phyloP scores from a whole-genome alignment of 2,113 vertebrate species.

The Dicentrarchus labrax region DNA sequence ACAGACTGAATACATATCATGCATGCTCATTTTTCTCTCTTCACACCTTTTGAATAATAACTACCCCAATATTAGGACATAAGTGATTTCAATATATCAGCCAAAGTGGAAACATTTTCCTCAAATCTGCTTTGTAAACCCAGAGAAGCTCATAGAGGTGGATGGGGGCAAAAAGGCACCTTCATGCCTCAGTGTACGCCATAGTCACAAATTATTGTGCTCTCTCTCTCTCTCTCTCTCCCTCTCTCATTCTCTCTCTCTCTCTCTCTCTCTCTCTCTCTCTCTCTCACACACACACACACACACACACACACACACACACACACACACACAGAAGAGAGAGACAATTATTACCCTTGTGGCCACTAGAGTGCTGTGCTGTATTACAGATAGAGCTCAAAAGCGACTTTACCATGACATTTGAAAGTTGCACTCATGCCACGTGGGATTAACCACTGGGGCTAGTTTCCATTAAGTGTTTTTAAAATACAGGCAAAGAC shows the following conservation, averaged over 20 bases:
- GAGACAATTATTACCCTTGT: slow-evolving; percentile 73
- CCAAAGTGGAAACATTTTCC: slow-evolving; percentile 61
- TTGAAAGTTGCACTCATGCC: slow-evolving; percentile 51
- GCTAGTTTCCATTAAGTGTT: slow-evolving; percentile 37
- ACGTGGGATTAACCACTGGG: slow-evolving; percentile 41
- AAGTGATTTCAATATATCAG: slow-evolving; percentile 41
- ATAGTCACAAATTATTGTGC: slow-evolving; percentile 20
- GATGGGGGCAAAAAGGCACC: slow-evolving; percentile 22
- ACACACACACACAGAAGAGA: slow-evolving; percentile 17
- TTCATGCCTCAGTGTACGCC: slow-evolving; percentile 35
- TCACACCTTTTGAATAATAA: slow-evolving; percentile 36
- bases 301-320: slow-evolving; percentile 36
- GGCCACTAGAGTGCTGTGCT: slow-evolving; percentile 89
- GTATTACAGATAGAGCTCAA: slow-evolving; percentile 80
- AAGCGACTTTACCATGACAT: slow-evolving; percentile 65
- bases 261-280: too few relatives aligned
- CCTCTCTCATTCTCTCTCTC: too few relatives aligned
- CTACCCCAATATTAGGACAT: slow-evolving; percentile 34
- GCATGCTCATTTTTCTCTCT: slow-evolving; percentile 32
- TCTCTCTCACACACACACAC: slow-evolving; percentile 13
- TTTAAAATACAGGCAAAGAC: slow-evolving; percentile 40
- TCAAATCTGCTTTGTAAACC: slow-evolving; percentile 65
- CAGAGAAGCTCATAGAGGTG: slow-evolving; percentile 37
- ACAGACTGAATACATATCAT: slow-evolving; percentile 49
- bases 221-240: background rate